phyloP scores from a whole-genome alignment of 2,888 invertebrate species.

The Drepana falcataria region DNA sequence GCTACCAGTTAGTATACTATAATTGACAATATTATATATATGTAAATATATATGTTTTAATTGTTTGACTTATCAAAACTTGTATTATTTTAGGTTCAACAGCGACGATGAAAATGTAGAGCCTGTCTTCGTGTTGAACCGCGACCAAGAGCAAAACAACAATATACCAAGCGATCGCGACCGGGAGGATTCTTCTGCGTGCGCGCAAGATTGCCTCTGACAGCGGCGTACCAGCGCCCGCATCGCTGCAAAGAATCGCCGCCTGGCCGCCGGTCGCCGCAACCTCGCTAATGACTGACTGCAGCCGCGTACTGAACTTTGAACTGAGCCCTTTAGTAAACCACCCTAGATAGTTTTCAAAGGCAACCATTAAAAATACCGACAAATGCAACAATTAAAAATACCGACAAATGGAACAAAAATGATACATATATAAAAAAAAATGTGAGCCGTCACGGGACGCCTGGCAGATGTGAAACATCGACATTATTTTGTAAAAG shows the following conservation, averaged over 20 bases:
- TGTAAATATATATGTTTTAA: neutral
- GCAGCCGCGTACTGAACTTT: neutral
- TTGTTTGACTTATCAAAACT: neutral
- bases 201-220: constrained; percentile 37
- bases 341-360: neutral
- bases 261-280: neutral
- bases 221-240: constrained; percentile 25
- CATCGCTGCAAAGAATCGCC: constrained; percentile 7
- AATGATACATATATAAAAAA: too few species aligned
- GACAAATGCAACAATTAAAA: too few species aligned
- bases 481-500: too few species aligned
- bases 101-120: constrained; percentile 60
- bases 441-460: too few species aligned
- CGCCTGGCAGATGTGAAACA: too few species aligned
- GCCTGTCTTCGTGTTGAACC: constrained; percentile 53
- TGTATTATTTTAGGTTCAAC: constrained; percentile 43
- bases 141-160: constrained; percentile 57
- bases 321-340: neutral
- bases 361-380: too few species aligned
- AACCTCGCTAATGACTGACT: neutral
- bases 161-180: constrained; percentile 45
- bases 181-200: constrained; percentile 26
- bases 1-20: constrained; percentile 58
- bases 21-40: constrained; percentile 1
- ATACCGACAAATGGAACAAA: too few species aligned